phyloP scores from a whole-genome alignment of 2,797 vertebrate genomes.

The Labroides dimidiatus region DNA sequence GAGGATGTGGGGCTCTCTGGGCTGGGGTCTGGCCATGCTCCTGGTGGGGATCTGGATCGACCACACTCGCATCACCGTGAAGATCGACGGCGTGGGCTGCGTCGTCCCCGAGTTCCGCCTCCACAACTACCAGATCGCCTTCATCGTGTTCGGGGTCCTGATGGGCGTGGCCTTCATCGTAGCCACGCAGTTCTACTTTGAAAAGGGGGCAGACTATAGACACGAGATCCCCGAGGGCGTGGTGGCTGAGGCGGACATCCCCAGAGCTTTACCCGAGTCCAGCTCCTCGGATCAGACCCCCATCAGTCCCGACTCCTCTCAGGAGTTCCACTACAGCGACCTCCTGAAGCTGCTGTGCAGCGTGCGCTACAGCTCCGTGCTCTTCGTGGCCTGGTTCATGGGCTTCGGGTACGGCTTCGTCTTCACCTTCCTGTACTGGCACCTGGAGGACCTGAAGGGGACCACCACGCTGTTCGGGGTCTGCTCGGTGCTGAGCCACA shows the following conservation, averaged over 20 bases:
- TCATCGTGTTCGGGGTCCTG: conserved; percentile 94
- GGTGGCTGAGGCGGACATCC: conserved; percentile 32
- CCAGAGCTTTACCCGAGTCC: conserved; percentile 61
- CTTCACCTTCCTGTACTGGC: conserved; percentile 99
- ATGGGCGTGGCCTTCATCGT: conserved; percentile 93
- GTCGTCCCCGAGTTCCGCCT: conserved; percentile 82
- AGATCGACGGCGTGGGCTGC: conserved; percentile 87
- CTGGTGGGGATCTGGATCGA: conserved; percentile 97
- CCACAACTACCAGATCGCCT: conserved; percentile 95
- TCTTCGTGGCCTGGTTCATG: conserved; percentile 99
- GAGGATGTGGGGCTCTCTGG: conserved; percentile 98
- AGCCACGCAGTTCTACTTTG: conserved; percentile 95
- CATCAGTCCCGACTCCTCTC: accelerated
- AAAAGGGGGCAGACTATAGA: conserved; percentile 65
- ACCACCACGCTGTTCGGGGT: conserved; percentile 96
- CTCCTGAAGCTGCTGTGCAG: conserved; percentile 92
- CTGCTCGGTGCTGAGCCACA: conserved; percentile 94
- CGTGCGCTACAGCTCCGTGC: conserved; percentile 93
- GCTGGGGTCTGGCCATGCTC: conserved; percentile 97
- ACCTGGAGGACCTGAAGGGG: conserved; percentile 94
- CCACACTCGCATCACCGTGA: conserved; percentile 85
- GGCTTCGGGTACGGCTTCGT: conserved; percentile 98
- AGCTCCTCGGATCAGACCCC: conserved; percentile 66
- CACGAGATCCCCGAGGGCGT: conserved; percentile 51
- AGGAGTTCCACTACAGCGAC: conserved; percentile 78